Evolutionary conservation across 2,113 vertebrate species (phyloP).

Genomic region (Halcyon malimbica): DNA sequence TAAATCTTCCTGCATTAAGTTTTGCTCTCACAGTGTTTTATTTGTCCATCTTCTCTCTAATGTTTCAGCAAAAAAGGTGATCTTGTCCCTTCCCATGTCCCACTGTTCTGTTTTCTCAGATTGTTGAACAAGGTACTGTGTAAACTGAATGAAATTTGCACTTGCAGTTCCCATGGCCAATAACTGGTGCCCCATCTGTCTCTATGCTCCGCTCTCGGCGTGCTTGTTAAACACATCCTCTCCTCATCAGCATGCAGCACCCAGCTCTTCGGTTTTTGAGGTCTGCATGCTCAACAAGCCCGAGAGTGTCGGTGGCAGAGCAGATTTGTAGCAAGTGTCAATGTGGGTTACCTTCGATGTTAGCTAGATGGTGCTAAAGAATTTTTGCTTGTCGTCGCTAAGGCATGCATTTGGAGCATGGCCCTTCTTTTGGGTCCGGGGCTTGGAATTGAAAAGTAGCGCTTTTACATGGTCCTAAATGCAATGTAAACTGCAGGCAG

Average conservation of each 20-base stretch:
- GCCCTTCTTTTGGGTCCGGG: not conserved
- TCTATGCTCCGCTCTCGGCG: fast-evolving
- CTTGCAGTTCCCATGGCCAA: not conserved
- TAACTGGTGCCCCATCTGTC: not conserved
- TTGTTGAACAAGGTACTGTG: not conserved
- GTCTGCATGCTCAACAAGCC: not conserved
- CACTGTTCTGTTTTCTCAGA: not conserved
- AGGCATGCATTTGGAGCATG: not conserved
- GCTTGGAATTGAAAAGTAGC: not conserved
- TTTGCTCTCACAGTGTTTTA: conserved; percentile 27
- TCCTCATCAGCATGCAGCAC: not conserved
- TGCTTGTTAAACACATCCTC: not conserved
- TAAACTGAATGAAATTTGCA: not conserved
- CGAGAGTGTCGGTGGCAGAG: not conserved
- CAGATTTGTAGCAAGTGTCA: not conserved
- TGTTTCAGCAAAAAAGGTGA: not conserved
- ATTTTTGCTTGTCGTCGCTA: conserved; percentile 28
- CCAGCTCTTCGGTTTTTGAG: not conserved
- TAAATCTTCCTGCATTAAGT: not conserved
- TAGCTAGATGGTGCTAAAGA: conserved; percentile 74
- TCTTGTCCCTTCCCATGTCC: not conserved
- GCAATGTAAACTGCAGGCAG: not conserved
- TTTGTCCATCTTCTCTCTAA: not conserved
- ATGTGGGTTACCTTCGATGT: conserved; percentile 1
- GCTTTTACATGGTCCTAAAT: not conserved